Percentiles rank a stretch among this genome's conserved stretches.
phyloP scores from a whole-genome alignment of 2,888 invertebrate species.

The Laothoe populi region DNA sequence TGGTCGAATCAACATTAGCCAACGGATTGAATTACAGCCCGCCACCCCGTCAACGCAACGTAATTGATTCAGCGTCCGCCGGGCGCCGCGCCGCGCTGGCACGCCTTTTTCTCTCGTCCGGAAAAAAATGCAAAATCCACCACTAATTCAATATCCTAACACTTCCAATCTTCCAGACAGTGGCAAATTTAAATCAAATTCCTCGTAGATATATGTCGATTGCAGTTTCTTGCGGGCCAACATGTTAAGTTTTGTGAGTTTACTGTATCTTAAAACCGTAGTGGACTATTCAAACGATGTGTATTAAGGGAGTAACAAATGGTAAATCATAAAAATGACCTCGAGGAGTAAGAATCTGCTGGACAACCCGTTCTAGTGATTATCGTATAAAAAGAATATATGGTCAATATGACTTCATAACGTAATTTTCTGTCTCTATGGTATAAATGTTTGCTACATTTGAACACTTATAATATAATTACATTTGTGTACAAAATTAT shows the following conservation, averaged over 20 bases:
- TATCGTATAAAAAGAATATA: no score
- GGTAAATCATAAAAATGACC: no score
- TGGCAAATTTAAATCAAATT: constrained; percentile 38
- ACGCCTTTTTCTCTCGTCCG: constrained; percentile 66
- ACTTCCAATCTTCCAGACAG: constrained; percentile 48
- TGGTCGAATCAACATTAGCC: constrained; percentile 82
- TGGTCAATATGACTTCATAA: no score
- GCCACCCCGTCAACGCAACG: constrained; percentile 70
- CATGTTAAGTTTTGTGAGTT: not conserved
- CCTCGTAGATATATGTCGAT: constrained; percentile 36
- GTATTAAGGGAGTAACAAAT: no score
- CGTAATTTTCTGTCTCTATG: no score
- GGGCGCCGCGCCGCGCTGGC: constrained; percentile 49
- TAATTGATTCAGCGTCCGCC: constrained; percentile 78
- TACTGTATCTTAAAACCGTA: not conserved
- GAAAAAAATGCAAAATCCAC: constrained; percentile 69
- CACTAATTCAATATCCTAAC: constrained; percentile 73
- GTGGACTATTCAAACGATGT: not conserved
- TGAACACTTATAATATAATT: no score
- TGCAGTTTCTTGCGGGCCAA: not conserved
- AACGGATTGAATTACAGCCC: constrained; percentile 78
- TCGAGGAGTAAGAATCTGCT: no score
- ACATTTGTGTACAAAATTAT: no score
- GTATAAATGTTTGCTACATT: no score
- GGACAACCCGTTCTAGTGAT: no score